Conservation (phyloP, 2,888 invertebrate species). For the Mayetiola destructor region DNA sequence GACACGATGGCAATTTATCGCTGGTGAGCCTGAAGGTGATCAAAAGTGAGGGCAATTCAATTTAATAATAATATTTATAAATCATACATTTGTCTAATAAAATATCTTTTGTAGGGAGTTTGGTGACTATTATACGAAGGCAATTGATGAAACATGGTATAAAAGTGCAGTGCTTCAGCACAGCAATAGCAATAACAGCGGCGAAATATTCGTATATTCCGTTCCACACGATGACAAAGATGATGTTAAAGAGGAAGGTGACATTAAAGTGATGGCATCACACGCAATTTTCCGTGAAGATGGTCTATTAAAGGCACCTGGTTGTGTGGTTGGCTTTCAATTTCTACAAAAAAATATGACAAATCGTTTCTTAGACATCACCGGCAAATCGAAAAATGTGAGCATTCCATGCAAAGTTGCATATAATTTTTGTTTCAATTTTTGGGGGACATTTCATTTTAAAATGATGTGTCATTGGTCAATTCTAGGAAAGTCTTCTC, state of each 20-base stretch:
- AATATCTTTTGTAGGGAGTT: conserved; percentile 43
- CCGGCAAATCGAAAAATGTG: conserved; percentile 38
- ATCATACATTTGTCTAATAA: background rate
- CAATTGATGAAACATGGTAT: conserved; percentile 85
- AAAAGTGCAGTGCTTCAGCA: conserved; percentile 78
- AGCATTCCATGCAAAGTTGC: conserved; percentile 20
- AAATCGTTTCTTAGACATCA: conserved; percentile 54
- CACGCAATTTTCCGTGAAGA: conserved; percentile 73
- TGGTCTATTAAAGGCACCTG: conserved; percentile 61
- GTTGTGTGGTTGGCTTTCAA: conserved; percentile 79
- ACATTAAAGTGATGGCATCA: conserved; percentile 61
- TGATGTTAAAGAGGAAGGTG: conserved; percentile 30
- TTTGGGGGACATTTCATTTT: too few relatives aligned
- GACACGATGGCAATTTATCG: conserved; percentile 71
- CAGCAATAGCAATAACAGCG: conserved; percentile 56
- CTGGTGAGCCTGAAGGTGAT: conserved; percentile 41
- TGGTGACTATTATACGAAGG: conserved; percentile 54
- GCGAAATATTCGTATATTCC: conserved; percentile 65
- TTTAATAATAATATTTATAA: background rate
- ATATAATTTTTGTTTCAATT: too few relatives aligned
- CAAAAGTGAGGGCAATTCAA: conserved; percentile 21
- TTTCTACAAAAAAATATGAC: conserved; percentile 58
- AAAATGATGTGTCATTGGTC: too few relatives aligned
- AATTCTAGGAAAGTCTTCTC: too few relatives aligned
- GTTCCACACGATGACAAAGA: conserved; percentile 46